These are phyloP conservation scores for Colius striatus DNA, from an alignment of 2,113 vertebrate species.

Conservation along the genomic window DNA sequence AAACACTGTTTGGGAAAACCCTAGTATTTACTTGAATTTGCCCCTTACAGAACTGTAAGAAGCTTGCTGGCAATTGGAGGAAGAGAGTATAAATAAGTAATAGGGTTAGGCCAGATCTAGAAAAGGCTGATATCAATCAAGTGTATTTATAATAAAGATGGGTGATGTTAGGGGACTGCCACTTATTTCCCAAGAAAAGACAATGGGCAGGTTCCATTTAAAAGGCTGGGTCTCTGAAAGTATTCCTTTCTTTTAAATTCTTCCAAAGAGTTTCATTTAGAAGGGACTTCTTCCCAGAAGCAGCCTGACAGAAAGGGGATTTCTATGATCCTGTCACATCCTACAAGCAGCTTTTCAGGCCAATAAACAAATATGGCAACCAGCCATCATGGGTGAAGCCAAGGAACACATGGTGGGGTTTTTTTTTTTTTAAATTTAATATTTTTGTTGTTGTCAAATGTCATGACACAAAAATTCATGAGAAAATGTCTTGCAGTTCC, in stretches of 20 bases:
- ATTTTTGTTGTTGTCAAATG: not conserved
- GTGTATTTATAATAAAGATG: not conserved
- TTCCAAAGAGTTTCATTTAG: not conserved
- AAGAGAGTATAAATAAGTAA: not conserved
- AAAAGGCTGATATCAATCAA: not conserved
- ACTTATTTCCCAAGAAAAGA: not conserved
- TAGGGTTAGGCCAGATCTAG: not conserved
- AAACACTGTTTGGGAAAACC: not conserved
- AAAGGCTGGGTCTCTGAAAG: not conserved
- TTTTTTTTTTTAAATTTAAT: not conserved
- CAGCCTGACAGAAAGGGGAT: not conserved
- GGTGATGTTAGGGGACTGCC: not conserved
- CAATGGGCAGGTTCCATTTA: not conserved
- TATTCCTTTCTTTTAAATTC: not conserved
- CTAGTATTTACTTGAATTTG: not conserved
- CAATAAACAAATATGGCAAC: constrained; percentile 28
- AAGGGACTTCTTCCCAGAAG: not conserved
- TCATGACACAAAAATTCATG: constrained; percentile 46
- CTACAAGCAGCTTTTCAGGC: not conserved
- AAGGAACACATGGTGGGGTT: not conserved
- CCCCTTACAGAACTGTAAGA: not conserved
- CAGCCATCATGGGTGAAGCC: constrained; percentile 17
- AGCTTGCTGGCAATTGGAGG: not conserved
- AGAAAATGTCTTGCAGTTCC: constrained; percentile 51
- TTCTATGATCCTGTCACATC: not conserved